Base-by-base conservation (phyloP, 2,797 vertebrate species). In the Spheniscus humboldti region DNA sequence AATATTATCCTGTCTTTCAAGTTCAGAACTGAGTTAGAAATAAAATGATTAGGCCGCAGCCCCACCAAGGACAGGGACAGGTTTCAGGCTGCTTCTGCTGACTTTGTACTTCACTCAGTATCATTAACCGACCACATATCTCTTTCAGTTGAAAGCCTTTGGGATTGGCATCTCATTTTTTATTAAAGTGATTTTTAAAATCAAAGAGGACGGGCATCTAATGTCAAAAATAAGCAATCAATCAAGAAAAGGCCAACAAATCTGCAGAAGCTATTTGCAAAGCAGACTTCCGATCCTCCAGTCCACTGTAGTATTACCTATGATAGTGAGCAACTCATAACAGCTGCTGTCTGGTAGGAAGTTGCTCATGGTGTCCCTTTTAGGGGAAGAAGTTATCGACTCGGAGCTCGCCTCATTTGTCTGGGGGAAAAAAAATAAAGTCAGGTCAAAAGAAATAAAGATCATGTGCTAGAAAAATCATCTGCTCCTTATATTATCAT, bases 391-490 rank as follows among this genome's bases (percentile, higher is more conserved):
- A 85, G 98, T 99, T 99, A 99, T 98, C 90, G 99, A 99, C 97
- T 99, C 99, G 92, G 97, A 98, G 98, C 99, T 99, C 59, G 99
- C 99, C 97, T 99, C 99, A 99, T 99, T 98, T 98, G 98, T 97
- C 99, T 99, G 97, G 64, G 79, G 60, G 76, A 47, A 43, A 55
- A 39, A 92, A 72, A 96, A 77, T 78, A 19, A 95, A 92, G 66
- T 19, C 83, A 92, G 76, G 92, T 93, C 92, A 71, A 64, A 63
- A 83, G 30, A 82, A 96, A 87, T 20, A 59, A 82, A 39, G 37
- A 78, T 47, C 74, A 73, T 0, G 0, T 55, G n/a, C 74, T 60
- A 71, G 37, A 75, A 75, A 64, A 79, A 57, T 50, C 52, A 89
- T 23, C 71, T 91, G 86, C 15, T 30, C 39, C 55, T 82, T 43